These are phyloP conservation scores for Cnemophilus loriae DNA, from an alignment of 2,113 vertebrate genomes.

Conservation along the genomic window DNA sequence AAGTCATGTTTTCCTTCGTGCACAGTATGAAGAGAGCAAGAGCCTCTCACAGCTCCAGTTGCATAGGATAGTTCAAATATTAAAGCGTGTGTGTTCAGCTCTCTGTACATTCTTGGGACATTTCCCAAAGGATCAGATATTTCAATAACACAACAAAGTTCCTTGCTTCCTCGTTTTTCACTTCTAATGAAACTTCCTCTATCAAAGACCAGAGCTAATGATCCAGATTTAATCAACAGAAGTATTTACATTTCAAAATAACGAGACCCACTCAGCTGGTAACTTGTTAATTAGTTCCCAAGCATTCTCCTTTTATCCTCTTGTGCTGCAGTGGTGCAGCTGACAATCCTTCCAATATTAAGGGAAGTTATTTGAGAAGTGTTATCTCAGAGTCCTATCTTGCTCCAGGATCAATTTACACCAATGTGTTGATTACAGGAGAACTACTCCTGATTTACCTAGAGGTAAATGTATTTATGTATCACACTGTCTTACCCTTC, in stretches of 20 bases:
- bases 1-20: background rate
- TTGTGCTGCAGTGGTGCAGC: background rate
- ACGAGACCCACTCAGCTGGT: background rate
- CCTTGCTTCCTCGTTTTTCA: background rate
- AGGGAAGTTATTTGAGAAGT: background rate
- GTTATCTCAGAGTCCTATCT: background rate
- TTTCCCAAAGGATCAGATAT: background rate
- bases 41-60: background rate
- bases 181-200: conserved; percentile 11
- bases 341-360: background rate
- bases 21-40: background rate
- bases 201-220: background rate
- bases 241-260: conserved; percentile 52
- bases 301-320: background rate
- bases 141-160: background rate
- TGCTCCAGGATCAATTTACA: background rate
- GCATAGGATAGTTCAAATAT: background rate
- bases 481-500: background rate
- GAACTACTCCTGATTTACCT: background rate
- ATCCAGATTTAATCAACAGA: conserved; percentile 36
- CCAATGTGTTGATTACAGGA: background rate
- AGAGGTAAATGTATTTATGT: background rate
- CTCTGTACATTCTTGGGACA: background rate
- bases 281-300: conserved; percentile 27
- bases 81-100: background rate